phyloP scores from a whole-genome alignment of 2,113 vertebrate genomes.

The Dendrocopos noguchii region DNA sequence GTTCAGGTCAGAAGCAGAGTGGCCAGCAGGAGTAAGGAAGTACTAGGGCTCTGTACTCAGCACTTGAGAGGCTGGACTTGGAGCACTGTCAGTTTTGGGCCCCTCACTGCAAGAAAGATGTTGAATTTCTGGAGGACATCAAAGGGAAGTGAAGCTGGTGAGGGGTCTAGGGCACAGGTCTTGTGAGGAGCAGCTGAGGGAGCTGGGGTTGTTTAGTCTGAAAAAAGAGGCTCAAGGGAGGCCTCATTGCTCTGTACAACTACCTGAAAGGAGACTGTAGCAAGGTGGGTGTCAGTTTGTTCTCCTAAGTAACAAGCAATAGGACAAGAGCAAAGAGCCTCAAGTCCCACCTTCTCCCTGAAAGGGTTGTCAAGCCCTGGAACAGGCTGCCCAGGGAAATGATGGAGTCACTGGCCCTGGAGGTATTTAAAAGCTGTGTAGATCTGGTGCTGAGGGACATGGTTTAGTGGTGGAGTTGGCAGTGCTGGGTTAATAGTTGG shows the following conservation, averaged over 20 bases:
- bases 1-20: not conserved
- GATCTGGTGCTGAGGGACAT: no score
- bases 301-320: not conserved
- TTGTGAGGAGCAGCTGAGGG: not conserved
- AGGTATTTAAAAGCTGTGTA: no score
- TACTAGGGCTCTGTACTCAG: not conserved
- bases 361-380: no score
- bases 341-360: no score
- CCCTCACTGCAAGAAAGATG: not conserved
- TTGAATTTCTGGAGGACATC: not conserved
- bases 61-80: not conserved
- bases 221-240: not conserved
- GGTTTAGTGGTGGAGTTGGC: no score
- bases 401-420: no score
- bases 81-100: not conserved
- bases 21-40: not conserved
- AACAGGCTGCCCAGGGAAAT: no score
- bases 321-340: no score
- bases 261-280: not conserved
- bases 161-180: not conserved
- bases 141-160: not conserved
- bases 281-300: not conserved
- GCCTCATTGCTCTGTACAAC: not conserved
- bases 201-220: not conserved
- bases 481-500: not conserved